Evolutionary conservation across 1,140 invertebrate genomes (phyloP), one percentile per base, ranked within the genome.

Genomic region (Protaetia brevitarsis): DNA sequence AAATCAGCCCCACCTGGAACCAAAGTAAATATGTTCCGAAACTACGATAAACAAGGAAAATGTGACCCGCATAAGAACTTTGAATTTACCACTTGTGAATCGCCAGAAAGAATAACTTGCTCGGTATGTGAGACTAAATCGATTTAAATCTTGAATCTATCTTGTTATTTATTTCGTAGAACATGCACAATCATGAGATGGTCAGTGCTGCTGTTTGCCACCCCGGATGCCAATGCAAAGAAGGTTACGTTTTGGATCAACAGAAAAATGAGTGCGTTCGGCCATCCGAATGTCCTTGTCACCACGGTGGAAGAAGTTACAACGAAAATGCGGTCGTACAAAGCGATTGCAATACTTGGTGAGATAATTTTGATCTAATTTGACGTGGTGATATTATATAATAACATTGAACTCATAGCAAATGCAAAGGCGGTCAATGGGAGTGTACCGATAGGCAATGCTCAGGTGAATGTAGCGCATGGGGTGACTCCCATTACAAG

Each of bases 401-500:
- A n/a, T n/a, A n/a, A n/a, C n/a, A n/a, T 34, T 7, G 3, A 23
- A 13, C 70, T 75, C 78, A 6, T 72, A 89, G 91, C 69, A 80
- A 80, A 13, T 91, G 89, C 69, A 81, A 82, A 56, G 77, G 79
- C 26, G 88, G 88, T 3, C 87, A 85, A 67, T 91, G 89, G 90
- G 76, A 83, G 16, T 91, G 89, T 72, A 88, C 85, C 0, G 77
- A 83, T 3, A 80, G 84, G 37, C 77, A 80, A 13, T 92, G 90
- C 68, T 80, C 86, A 36, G 89, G 86, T 7, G 81, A 89, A 13
- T 95, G 93, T 77, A 84, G 85, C 13, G 86, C 89, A 3, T 94
- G 91, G 91, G 92, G 93, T 3, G 91, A 93, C 72, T 93, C 91
- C 0, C 94, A 96, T 77, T 92, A 92, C 74, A 88, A 86, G 68